These are phyloP conservation scores for Agrypnus murinus DNA, from an alignment of 2,888 invertebrate species.

Conservation along the genomic window DNA sequence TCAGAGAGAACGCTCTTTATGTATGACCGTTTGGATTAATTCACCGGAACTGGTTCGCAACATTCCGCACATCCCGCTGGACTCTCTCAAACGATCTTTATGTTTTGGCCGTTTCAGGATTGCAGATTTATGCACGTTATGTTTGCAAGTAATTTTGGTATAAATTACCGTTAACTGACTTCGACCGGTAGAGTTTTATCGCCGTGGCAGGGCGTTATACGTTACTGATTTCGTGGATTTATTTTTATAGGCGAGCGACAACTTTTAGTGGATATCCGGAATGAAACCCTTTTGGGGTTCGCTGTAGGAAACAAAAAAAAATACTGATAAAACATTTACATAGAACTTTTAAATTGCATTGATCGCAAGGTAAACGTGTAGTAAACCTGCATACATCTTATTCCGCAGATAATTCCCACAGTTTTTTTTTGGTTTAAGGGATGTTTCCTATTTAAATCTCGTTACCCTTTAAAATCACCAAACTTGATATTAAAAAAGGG, in stretches of 20 bases:
- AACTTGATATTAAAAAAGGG: not conserved
- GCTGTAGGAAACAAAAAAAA: no score
- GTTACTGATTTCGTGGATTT: conserved; percentile 1
- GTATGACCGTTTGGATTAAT: conserved; percentile 64
- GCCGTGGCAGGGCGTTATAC: not conserved
- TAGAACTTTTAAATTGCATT: no score
- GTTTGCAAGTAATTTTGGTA: not conserved
- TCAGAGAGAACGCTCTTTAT: conserved; percentile 34
- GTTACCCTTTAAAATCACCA: conserved; percentile 6
- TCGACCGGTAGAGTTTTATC: not conserved
- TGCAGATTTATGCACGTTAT: conserved; percentile 5
- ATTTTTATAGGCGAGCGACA: no score
- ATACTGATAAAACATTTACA: no score
- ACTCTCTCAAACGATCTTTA: conserved; percentile 41
- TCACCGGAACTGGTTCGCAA: conserved; percentile 64
- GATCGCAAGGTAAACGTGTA: no score
- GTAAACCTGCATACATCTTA: no score
- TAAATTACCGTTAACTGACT: not conserved
- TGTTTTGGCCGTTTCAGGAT: not conserved
- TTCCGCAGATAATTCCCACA: conserved; percentile 10
- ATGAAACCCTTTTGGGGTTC: no score
- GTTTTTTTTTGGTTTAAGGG: not conserved
- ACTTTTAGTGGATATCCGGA: no score
- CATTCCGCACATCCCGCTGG: conserved; percentile 58
- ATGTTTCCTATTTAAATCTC: not conserved